Evolutionary conservation across 1,140 invertebrate species (phyloP).

Genomic region (silkworm (Bombyx mori)): DNA sequence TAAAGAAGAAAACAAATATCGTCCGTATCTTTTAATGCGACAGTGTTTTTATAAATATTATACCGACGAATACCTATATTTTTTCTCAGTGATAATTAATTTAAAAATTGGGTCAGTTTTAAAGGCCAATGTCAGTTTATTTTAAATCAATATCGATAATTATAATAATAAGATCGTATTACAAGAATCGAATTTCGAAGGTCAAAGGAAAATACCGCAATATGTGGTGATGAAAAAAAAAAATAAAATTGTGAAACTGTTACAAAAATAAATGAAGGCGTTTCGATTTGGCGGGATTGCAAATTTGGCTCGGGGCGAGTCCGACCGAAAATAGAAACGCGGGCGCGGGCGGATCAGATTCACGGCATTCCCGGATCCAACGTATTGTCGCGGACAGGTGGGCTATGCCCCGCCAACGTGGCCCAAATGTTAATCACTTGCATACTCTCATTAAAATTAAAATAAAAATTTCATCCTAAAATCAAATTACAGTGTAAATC

Average conservation of each 20-base stretch:
- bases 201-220: slow-evolving; percentile 8
- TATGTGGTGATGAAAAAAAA: slow-evolving; percentile 27
- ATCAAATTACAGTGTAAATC: no score
- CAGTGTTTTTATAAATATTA: no score
- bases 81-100: not conserved
- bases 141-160: no score
- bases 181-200: slow-evolving; percentile 8
- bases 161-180: not conserved
- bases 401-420: not conserved
- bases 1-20: no score
- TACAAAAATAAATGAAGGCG: slow-evolving; percentile 60
- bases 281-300: slow-evolving; percentile 60
- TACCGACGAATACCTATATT: no score
- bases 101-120: slow-evolving; percentile 37
- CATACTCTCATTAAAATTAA: no score
- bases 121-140: slow-evolving; percentile 57
- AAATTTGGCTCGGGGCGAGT: slow-evolving; percentile 62
- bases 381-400: slow-evolving; percentile 32
- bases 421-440: no score
- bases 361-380: slow-evolving; percentile 45
- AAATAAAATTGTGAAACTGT: slow-evolving; percentile 49
- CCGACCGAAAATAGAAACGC: slow-evolving; percentile 51
- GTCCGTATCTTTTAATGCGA: no score
- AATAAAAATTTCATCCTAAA: no score
- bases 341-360: slow-evolving; percentile 57